Conservation (phyloP, 2,888 invertebrate species). For the Lochmaea capreae region DNA sequence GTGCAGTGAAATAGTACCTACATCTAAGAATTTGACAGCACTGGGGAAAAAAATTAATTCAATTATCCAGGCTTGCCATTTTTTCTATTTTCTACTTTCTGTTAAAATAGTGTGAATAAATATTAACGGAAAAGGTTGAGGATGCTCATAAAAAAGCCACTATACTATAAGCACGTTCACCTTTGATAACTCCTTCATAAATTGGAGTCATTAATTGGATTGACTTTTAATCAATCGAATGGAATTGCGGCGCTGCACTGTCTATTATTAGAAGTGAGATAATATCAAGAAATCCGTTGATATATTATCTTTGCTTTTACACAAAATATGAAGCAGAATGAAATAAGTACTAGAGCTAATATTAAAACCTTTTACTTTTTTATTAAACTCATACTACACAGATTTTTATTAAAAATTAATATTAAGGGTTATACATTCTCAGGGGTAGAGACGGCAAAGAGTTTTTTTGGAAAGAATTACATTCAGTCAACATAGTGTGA, state of each 20-base stretch:
- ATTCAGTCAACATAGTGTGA: too few species aligned
- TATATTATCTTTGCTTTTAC: slow-evolving; percentile 16
- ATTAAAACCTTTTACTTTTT: background rate
- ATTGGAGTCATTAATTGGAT: slow-evolving; percentile 43
- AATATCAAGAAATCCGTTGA: slow-evolving; percentile 32
- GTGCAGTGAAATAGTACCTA: too few species aligned
- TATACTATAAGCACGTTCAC: slow-evolving; percentile 42
- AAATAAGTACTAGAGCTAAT: background rate
- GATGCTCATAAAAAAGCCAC: background rate
- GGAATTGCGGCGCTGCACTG: slow-evolving; percentile 27
- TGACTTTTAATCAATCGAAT: slow-evolving; percentile 40
- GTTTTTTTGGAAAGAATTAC: too few species aligned
- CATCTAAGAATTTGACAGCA: too few species aligned
- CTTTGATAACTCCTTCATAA: slow-evolving; percentile 44
- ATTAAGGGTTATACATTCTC: too few species aligned
- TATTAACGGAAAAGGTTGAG: too few species aligned
- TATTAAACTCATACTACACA: background rate
- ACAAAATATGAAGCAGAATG: slow-evolving; percentile 15
- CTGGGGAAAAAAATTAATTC: too few species aligned
- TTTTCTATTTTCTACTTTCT: too few species aligned
- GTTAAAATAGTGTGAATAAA: too few species aligned
- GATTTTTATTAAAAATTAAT: background rate
- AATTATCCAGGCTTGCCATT: too few species aligned
- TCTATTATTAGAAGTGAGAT: slow-evolving; percentile 26
- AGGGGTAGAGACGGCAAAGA: too few species aligned